Percentiles rank a stretch among this genome's conserved stretches.
Evolutionary conservation across 1,140 invertebrate species (phyloP).

Genomic region (Trialeurodes vaporariorum): DNA sequence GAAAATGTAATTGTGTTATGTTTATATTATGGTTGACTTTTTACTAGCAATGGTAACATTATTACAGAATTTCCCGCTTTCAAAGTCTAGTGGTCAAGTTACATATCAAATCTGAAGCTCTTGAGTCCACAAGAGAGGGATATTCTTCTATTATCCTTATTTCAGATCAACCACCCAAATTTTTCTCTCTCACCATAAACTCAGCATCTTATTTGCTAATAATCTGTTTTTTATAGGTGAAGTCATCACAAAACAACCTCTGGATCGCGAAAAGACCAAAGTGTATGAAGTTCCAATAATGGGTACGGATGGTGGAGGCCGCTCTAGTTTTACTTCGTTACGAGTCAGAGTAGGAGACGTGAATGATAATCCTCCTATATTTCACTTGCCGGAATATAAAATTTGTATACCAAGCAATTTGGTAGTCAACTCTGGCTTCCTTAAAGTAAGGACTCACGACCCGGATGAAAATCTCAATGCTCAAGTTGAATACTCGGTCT

Average conservation of each 20-base stretch:
- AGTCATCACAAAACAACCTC: conserved; percentile 55
- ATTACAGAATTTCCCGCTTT: too few relatives aligned
- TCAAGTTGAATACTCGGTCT: conserved; percentile 55
- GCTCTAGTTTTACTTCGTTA: conserved; percentile 63
- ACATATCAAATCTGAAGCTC: too few relatives aligned
- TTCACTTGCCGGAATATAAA: conserved; percentile 67
- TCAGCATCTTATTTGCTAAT: too few relatives aligned
- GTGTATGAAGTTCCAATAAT: conserved; percentile 68
- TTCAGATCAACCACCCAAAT: background rate
- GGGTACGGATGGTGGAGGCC: conserved; percentile 75
- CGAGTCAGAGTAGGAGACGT: conserved; percentile 65
- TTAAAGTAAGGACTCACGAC: conserved; percentile 37
- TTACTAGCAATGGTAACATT: too few relatives aligned
- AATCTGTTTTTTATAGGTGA: conserved; percentile 43
- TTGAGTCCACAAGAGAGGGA: too few relatives aligned
- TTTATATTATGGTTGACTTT: too few relatives aligned
- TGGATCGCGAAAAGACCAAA: conserved; percentile 66
- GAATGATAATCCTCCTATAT: conserved; percentile 79
- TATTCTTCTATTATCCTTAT: background rate
- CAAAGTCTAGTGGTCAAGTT: too few relatives aligned
- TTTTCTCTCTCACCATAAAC: background rate
- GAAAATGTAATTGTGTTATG: too few relatives aligned
- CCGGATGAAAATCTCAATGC: conserved; percentile 16
- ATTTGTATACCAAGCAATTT: conserved; percentile 52
- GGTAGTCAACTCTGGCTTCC: conserved; percentile 47